phyloP scores from a whole-genome alignment of 2,113 vertebrate genomes.

The Neodontobutis hainanensis region DNA sequence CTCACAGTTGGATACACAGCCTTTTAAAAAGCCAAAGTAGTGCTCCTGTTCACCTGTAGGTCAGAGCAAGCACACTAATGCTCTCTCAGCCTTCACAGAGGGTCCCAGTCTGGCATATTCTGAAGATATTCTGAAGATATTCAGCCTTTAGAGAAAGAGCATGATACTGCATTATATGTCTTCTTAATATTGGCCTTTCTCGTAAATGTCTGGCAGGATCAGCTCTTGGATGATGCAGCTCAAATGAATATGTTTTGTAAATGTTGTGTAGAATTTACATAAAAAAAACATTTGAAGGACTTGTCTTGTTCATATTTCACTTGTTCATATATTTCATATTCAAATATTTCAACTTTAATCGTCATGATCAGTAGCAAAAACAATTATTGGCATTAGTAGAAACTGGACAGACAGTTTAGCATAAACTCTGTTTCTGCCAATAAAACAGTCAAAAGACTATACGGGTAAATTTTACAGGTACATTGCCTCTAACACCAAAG shows the following conservation, averaged over 20 bases:
- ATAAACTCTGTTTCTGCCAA: too few relatives aligned
- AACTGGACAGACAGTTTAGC: too few relatives aligned
- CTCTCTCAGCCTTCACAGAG: background rate
- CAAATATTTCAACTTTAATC: too few relatives aligned
- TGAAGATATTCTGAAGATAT: slow-evolving; percentile 25
- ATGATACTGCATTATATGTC: slow-evolving; percentile 19
- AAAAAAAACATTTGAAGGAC: background rate
- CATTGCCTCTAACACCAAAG: too few relatives aligned
- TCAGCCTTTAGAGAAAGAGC: slow-evolving; percentile 25
- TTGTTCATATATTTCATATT: too few relatives aligned
- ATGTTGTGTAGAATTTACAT: background rate
- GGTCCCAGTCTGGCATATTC: slow-evolving; percentile 30
- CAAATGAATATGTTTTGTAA: background rate
- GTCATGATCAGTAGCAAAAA: too few relatives aligned
- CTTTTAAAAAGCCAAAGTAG: slow-evolving; percentile 23
- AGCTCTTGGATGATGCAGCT: slow-evolving; percentile 12
- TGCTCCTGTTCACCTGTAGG: slow-evolving; percentile 32
- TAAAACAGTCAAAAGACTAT: too few relatives aligned
- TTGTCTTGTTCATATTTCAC: background rate
- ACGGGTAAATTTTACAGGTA: too few relatives aligned
- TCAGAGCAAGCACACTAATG: slow-evolving; percentile 20
- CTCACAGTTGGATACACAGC: slow-evolving; percentile 23
- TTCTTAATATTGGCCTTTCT: slow-evolving; percentile 9
- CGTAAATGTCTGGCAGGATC: slow-evolving; percentile 8
- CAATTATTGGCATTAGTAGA: too few relatives aligned